Evolutionary conservation across 2,888 invertebrate genomes (phyloP).

Genomic region (Drosophila subquinaria): DNA sequence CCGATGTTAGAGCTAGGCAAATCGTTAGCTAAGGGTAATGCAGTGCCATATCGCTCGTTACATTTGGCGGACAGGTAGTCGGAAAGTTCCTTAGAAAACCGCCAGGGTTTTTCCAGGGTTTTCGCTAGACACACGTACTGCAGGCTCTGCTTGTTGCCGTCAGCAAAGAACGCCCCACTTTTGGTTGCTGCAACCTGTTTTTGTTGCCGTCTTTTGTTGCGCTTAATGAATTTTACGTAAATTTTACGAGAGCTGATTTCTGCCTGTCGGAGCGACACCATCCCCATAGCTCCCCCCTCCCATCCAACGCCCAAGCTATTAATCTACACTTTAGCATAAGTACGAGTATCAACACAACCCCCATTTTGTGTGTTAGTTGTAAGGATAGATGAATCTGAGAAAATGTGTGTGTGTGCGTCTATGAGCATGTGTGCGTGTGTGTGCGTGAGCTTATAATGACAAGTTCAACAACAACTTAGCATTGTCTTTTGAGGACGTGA

Average conservation of each 20-base stretch:
- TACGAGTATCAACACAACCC: conserved; percentile 53
- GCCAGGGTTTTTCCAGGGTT: no score
- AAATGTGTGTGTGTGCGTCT: conserved; percentile 26
- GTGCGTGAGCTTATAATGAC: conserved; percentile 69
- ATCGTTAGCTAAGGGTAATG: no score
- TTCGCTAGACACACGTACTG: background rate
- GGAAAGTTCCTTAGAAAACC: no score
- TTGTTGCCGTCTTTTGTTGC: conserved; percentile 75
- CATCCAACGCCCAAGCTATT: conserved; percentile 61
- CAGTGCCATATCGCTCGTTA: no score
- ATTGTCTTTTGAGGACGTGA: conserved; percentile 70
- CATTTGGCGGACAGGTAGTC: no score
- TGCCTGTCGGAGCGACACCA: conserved; percentile 53
- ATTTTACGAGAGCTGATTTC: conserved; percentile 81
- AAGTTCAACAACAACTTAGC: conserved; percentile 80
- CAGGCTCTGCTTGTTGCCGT: conserved; percentile 12
- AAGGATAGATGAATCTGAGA: conserved; percentile 10
- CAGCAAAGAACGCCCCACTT: conserved; percentile 30
- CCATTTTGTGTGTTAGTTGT: conserved; percentile 41
- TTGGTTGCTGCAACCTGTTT: conserved; percentile 57
- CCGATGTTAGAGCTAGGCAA: no score
- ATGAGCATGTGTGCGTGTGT: conserved; percentile 8
- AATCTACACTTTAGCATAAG: conserved; percentile 72
- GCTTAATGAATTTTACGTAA: conserved; percentile 81
- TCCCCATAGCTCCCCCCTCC: background rate